Evolutionary conservation across 2,888 invertebrate genomes (phyloP), one percentile per base, ranked within the genome.

Genomic region (Agapostemon virescens): DNA sequence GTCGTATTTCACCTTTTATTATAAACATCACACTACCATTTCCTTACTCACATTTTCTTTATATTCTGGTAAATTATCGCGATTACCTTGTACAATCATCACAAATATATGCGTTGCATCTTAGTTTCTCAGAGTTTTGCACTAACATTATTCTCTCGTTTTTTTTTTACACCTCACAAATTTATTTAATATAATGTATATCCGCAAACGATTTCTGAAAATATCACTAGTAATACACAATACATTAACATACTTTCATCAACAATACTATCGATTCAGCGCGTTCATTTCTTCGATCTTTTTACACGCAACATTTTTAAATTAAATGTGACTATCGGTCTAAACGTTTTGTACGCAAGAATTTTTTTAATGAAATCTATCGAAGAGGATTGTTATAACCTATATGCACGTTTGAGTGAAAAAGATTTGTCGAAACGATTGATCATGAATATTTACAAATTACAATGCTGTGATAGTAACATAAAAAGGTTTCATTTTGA

Each of bases 341-440:
- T 23, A 40, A 30, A 36, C 17, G 30, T 80, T 81, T 67, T 77
- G 66, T 76, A 42, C 20, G 30, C 45, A 76, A 76, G 69, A 26
- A 72, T 74, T 49, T 83, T 80, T 81, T 70, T 61, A 85, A 81
- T 81, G 81, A 17, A 85, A 58, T 76, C 75, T 78, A 23, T 23
- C 63, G 36, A 42, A 73, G 55, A 55, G 4, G 26, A n/a, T 30
- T 61, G 20, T 55, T 58, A 23, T 42, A 52, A 11, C 52, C n/a
- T 38, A 17, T 26, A 75, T 49, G 49, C 36, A 36, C 1, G 55
- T 38, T 76, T 38, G 1, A 30, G 1, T 40, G 45, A 55, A 61
- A 26, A 40, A 61, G 33, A 36, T 69, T 11, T 9, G 40, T 64
- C 33, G 20, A 15, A 76, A 26, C 42, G 23, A 38, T 23, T n/a